Base-by-base conservation (phyloP, 2,797 vertebrate species). In the Macrochelys suwanniensis region DNA sequence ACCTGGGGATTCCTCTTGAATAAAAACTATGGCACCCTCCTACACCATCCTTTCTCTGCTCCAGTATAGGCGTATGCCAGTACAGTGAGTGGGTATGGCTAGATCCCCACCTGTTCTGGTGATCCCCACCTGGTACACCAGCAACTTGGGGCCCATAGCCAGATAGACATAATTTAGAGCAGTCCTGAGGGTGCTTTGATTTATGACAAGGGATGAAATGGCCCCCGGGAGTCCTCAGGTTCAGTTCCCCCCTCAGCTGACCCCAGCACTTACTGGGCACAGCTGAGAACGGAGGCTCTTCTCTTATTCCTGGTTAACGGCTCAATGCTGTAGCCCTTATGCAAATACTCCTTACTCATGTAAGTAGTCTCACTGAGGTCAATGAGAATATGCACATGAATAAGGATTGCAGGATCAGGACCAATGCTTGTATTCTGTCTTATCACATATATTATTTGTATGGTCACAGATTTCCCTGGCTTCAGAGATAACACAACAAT, bases 381-480 rank as follows among this genome's bases (percentile, higher is more conserved):
- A 95, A 90, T 93, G 85, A 96, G 89, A 95, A 89, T 80, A 65
- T 84, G 85, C 89, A 79, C 1, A 1, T 96, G 96, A 95, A 81
- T 94, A 92, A 97, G 84, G 95, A 92, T 86, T 93, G 83, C 23
- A 92, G 25, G 89, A 95, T 95, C 91, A 93, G 80, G 93, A 88
- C 42, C 90, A 81, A 59, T 96, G 86, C 37, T 83, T 94, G 92
- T 95, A 86, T 93, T 94, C 53, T 87, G 26, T 77, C 56, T 92
- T 85, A 86, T 74, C 0, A 0, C 92, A 28, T 79, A 56, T 90
- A 90, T 19, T 82, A 91, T 93, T 94, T 86, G 49, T 92, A 57
- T 61, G 95, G 89, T 94, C 82, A 93, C 76, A 85, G 42, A 33
- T 93, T 96, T 94, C 25, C 49, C 93, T 94, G 84, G 84, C 57